Evolutionary conservation across 2,113 vertebrate species (phyloP).

Genomic region (Barbus barbus): DNA sequence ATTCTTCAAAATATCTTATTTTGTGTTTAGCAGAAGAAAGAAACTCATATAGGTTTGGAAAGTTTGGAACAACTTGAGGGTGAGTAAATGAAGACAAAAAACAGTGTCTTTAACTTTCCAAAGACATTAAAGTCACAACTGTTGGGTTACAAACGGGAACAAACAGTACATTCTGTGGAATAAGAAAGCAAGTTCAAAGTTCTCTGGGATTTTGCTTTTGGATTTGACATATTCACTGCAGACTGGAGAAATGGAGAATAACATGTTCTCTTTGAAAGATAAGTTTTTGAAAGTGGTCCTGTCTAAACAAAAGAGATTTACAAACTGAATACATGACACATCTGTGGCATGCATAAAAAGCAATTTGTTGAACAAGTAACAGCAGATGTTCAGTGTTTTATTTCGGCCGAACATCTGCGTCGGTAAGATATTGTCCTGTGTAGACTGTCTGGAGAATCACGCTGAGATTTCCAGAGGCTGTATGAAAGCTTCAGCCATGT

Average conservation of each 20-base stretch:
- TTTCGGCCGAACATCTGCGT: neutral
- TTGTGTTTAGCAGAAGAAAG: neutral
- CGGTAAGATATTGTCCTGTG: neutral
- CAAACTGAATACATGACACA: neutral
- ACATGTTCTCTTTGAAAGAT: neutral
- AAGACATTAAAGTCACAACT: neutral
- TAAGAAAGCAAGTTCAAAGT: neutral
- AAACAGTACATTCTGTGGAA: neutral
- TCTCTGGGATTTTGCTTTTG: neutral
- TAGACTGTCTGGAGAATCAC: neutral
- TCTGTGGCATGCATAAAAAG: neutral
- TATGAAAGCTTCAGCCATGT: neutral
- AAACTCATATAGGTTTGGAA: neutral
- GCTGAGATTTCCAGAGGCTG: neutral
- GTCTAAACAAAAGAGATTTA: neutral
- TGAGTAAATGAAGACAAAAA: neutral
- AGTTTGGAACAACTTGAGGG: neutral
- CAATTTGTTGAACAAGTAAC: neutral
- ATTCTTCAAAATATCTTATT: neutral
- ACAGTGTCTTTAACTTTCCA: neutral
- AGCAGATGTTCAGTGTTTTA: constrained; percentile 17
- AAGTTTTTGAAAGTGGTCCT: neutral
- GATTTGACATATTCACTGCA: neutral
- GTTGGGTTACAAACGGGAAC: neutral
- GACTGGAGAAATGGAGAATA: neutral